Conservation (phyloP, 2,797 vertebrate genomes). For the Dallia pectoralis region DNA sequence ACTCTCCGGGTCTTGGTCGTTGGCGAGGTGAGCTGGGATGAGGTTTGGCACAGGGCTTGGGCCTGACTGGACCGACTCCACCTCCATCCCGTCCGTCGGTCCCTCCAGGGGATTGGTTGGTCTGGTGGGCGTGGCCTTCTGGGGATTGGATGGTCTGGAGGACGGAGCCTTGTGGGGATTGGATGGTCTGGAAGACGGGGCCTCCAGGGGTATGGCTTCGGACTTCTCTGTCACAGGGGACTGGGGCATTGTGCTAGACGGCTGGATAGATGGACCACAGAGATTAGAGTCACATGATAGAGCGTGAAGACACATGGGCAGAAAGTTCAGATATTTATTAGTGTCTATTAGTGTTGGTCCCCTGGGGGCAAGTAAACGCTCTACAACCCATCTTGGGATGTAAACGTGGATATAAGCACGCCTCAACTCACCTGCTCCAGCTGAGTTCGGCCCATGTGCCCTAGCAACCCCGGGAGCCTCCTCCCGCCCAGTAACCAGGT, state of each 20-base stretch:
- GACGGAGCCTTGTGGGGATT: constrained; percentile 37
- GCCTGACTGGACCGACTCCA: constrained; percentile 34
- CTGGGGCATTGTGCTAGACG: constrained; percentile 80
- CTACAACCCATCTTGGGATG: neutral
- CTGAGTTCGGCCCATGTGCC: constrained; percentile 81
- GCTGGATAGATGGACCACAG: constrained; percentile 66
- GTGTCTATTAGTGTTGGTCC: neutral
- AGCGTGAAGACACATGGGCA: neutral
- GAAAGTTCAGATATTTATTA: neutral
- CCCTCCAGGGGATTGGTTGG: constrained; percentile 39
- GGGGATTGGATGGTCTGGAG: constrained; percentile 63
- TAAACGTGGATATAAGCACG: too few relatives aligned
- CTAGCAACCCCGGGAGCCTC: constrained; percentile 83
- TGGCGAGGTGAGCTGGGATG: constrained; percentile 54
- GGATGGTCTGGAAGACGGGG: constrained; percentile 67
- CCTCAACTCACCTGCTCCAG: constrained; percentile 81
- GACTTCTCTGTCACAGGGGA: constrained; percentile 73
- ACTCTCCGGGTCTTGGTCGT: constrained; percentile 72
- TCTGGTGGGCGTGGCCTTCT: constrained; percentile 72
- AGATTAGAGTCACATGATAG: neutral
- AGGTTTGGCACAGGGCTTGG: constrained; percentile 40
- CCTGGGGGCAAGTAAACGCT: neutral
- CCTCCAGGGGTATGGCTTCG: constrained; percentile 63
- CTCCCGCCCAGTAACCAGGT: constrained; percentile 79
- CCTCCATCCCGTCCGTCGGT: constrained; percentile 12